These are phyloP conservation scores for Notolabrus celidotus DNA, from an alignment of 2,797 vertebrate genomes.

Conservation along the genomic window DNA sequence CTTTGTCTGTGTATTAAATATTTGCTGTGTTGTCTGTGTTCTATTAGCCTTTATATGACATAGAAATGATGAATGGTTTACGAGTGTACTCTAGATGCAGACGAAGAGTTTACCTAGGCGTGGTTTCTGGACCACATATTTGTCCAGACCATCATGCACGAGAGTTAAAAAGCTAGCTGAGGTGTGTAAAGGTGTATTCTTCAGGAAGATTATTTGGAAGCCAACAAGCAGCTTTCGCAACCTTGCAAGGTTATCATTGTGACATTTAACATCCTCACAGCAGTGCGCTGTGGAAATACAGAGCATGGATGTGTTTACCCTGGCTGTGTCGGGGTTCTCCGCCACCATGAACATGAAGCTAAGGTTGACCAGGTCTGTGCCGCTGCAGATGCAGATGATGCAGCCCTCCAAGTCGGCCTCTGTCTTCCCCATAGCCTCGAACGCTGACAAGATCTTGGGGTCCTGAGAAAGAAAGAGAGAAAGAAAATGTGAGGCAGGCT, in stretches of 20 bases:
- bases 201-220: background rate
- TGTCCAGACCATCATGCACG: background rate
- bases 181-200: background rate
- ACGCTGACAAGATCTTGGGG: slow-evolving; percentile 93
- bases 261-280: background rate
- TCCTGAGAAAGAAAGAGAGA: slow-evolving; percentile 82
- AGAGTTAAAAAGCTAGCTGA: background rate
- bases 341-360: slow-evolving; percentile 97
- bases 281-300: background rate
- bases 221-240: background rate
- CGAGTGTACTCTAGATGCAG: rapidly evolving
- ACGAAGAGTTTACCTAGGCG: background rate
- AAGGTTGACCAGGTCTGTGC: slow-evolving; percentile 97
- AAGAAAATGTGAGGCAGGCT: too few relatives aligned
- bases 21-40: slow-evolving; percentile 8
- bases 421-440: slow-evolving; percentile 92
- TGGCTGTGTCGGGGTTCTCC: slow-evolving; percentile 91
- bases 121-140: background rate
- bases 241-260: background rate
- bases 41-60: slow-evolving; percentile 14
- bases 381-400: slow-evolving; percentile 96
- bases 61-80: slow-evolving; percentile 36
- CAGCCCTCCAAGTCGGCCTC: slow-evolving; percentile 95
- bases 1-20: slow-evolving; percentile 34
- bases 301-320: slow-evolving; percentile 83